Evolutionary conservation across 1,140 invertebrate genomes (phyloP).

Genomic region (Euglossa dilemma): DNA sequence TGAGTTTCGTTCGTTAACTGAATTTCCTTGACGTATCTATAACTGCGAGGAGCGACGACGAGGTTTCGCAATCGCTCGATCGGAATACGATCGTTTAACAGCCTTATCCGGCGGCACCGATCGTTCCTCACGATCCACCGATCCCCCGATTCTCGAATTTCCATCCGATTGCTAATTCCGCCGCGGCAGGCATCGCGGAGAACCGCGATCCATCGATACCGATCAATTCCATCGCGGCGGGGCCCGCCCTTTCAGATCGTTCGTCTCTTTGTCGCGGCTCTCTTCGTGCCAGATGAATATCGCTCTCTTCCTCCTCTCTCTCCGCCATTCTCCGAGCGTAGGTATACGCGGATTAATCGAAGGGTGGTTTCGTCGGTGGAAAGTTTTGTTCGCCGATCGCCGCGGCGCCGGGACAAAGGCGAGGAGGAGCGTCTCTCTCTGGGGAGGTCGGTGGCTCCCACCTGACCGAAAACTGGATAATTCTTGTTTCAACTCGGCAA

Average conservation of each 20-base stretch:
- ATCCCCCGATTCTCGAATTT: slow-evolving; percentile 64
- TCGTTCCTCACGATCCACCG: slow-evolving; percentile 45
- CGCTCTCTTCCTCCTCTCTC: slow-evolving; percentile 46
- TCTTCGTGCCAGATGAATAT: slow-evolving; percentile 66
- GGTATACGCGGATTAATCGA: slow-evolving; percentile 62
- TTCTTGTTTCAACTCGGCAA: slow-evolving; percentile 32
- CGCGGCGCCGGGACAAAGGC: slow-evolving; percentile 27
- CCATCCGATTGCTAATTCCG: slow-evolving; percentile 66
- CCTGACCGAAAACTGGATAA: slow-evolving; percentile 35
- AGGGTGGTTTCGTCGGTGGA: slow-evolving; percentile 39
- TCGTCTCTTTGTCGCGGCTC: slow-evolving; percentile 64
- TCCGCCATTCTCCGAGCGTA: slow-evolving; percentile 12
- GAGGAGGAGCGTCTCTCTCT: slow-evolving; percentile 19
- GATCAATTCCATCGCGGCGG: slow-evolving; percentile 69
- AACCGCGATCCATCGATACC: slow-evolving; percentile 58
- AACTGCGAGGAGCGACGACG: background rate
- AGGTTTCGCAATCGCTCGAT: slow-evolving; percentile 10
- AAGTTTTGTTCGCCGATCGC: slow-evolving; percentile 48
- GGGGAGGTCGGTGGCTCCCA: slow-evolving; percentile 17
- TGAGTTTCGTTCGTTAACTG: background rate
- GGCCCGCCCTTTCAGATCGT: slow-evolving; percentile 47
- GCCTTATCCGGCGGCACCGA: slow-evolving; percentile 43
- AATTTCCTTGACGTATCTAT: background rate
- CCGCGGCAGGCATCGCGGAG: slow-evolving; percentile 33
- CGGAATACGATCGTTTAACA: slow-evolving; percentile 48